Evolutionary conservation across 1,140 invertebrate genomes (phyloP).

Genomic region (Spodoptera frugiperda): DNA sequence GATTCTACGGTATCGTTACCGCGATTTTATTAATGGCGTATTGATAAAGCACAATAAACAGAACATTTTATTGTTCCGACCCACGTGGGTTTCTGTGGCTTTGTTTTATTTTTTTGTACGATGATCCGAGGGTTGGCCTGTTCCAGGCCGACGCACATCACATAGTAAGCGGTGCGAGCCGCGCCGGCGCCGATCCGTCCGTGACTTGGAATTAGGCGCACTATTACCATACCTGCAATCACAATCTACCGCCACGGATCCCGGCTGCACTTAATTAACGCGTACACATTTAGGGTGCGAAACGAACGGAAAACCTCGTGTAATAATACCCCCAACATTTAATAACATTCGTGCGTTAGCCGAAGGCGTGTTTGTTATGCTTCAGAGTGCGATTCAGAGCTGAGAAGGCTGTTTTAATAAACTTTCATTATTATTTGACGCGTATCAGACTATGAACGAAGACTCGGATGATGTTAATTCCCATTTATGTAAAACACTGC

Average conservation of each 20-base stretch:
- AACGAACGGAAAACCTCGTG: constrained; percentile 63
- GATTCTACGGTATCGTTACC: constrained; percentile 17
- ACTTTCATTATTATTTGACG: constrained; percentile 48
- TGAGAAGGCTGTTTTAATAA: constrained; percentile 48
- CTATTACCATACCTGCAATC: constrained; percentile 73
- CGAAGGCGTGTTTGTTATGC: constrained; percentile 52
- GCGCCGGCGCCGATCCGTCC: constrained; percentile 60
- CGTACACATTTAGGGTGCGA: constrained; percentile 74
- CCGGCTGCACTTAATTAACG: constrained; percentile 78
- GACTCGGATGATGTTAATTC: constrained; percentile 38
- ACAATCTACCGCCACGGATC: constrained; percentile 67
- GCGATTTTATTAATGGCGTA: constrained; percentile 25
- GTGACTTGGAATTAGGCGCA: constrained; percentile 77
- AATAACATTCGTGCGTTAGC: constrained; percentile 42
- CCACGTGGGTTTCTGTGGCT: constrained; percentile 37
- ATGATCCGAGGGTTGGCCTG: constrained; percentile 51
- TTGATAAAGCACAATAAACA: constrained; percentile 19
- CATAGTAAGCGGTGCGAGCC: constrained; percentile 53
- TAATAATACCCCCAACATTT: constrained; percentile 62
- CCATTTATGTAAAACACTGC: constrained; percentile 45
- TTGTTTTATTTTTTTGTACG: constrained; percentile 41
- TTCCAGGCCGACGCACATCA: constrained; percentile 59
- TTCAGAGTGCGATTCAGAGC: constrained; percentile 30
- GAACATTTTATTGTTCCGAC: constrained; percentile 23
- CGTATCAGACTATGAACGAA: constrained; percentile 33